phyloP scores from a whole-genome alignment of 2,888 invertebrate species.

The Zygogramma bicolorata region DNA sequence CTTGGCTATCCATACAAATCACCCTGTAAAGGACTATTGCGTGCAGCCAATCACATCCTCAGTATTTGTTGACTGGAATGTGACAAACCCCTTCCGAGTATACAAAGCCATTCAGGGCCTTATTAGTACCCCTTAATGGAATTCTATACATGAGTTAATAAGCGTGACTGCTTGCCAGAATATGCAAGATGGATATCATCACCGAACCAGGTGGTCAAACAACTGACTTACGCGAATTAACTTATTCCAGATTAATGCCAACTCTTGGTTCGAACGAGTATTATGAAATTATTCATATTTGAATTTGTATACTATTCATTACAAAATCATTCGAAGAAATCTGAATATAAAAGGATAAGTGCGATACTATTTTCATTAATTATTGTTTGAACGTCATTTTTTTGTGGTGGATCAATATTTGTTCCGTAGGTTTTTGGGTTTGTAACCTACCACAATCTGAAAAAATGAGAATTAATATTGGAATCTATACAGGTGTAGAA shows the following conservation, averaged over 20 bases:
- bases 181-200: conserved; percentile 10
- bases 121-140: conserved; percentile 27
- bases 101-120: conserved; percentile 19
- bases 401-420: too few species aligned
- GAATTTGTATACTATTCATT: too few species aligned
- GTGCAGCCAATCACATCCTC: conserved; percentile 34
- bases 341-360: too few species aligned
- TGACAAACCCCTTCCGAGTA: conserved; percentile 28
- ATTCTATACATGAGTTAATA: conserved; percentile 27
- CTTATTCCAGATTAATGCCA: background rate
- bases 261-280: too few species aligned
- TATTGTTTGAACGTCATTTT: too few species aligned
- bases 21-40: background rate
- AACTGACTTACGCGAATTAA: background rate
- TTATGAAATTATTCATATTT: too few species aligned
- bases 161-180: conserved; percentile 6
- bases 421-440: too few species aligned
- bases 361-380: too few species aligned
- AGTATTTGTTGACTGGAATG: conserved; percentile 40
- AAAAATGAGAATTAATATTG: too few species aligned
- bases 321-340: too few species aligned
- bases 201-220: background rate
- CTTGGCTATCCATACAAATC: background rate
- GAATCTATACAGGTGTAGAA: too few species aligned
- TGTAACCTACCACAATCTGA: too few species aligned